Evolutionary conservation across 2,113 vertebrate genomes (phyloP), one percentile per base, ranked within the genome.

Genomic region (Amphilophus citrinellus): DNA sequence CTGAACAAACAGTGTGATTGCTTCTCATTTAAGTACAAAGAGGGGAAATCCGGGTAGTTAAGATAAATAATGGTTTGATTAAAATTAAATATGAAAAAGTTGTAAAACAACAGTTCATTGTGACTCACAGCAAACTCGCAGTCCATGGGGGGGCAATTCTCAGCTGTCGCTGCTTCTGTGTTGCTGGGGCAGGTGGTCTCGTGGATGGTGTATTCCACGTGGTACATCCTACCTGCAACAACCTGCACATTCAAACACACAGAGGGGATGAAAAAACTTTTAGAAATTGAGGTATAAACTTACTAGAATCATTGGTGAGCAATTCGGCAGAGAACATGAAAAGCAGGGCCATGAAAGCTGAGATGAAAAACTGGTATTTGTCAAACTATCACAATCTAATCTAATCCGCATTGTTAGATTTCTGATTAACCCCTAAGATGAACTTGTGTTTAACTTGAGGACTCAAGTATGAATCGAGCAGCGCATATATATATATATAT

Each of bases 71-170:
- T 39, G 9, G 8, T 39, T 39, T 39, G 37, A 39, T 39, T 10
- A 2, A 39, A 39, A 39, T 39, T 8, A 39, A 39, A 39, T 10
- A 39, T 1, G 35, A 35, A 35, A 30, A 30, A 30, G 30, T 14
- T 47, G 44, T 14, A 47, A 14, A 14, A 14, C 1, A 42, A 44
- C 13, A 35, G 6, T 30, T 53, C 24, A 5, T 66, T 9, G 10
- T 3, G 30, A 95, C 95, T 96, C 76, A 96, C 96, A 56, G 95
- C 84, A 27, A 96, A 96, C 89, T 96, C 95, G 82, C 96, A 96
- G 0, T 79, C 32, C 95, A 96, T 93, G 10, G 77, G 0, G 1
- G 92, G 91, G 32, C 96, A 96, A 2, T 92, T 76, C 1, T 87
- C 87, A 50, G 83, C 22, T 0, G 83, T 22, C 0, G 11, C 17